These are phyloP conservation scores for Phoenicopterus ruber DNA, from an alignment of 2,113 vertebrate species.

Conservation along the genomic window DNA sequence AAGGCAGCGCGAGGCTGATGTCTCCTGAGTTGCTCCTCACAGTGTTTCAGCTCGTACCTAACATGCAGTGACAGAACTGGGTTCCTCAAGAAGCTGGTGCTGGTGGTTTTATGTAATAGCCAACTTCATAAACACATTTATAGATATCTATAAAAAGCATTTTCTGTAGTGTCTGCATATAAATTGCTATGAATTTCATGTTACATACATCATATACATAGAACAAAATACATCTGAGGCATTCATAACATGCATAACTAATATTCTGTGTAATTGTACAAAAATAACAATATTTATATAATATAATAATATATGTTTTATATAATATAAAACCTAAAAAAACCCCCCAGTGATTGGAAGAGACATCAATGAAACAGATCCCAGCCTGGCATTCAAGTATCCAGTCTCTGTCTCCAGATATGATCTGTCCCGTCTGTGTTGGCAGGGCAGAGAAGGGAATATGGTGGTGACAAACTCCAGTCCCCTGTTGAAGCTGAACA, in stretches of 20 bases:
- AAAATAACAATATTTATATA: background rate
- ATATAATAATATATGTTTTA: background rate
- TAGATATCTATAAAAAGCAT: background rate
- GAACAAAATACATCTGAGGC: background rate
- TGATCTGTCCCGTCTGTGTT: background rate
- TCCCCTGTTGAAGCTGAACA: background rate
- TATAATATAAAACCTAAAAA: background rate
- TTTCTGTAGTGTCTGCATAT: background rate
- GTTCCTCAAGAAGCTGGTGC: conserved; percentile 40
- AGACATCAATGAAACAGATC: background rate
- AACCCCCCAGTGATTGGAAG: background rate
- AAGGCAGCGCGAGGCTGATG: background rate
- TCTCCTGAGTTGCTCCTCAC: background rate
- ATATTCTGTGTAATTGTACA: background rate
- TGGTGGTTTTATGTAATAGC: conserved; percentile 43
- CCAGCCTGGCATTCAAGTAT: background rate
- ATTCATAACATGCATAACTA: background rate
- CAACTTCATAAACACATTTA: conserved; percentile 12
- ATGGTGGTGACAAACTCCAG: background rate
- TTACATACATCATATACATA: background rate
- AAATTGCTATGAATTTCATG: background rate
- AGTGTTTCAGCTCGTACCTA: conserved; percentile 20
- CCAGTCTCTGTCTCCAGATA: background rate
- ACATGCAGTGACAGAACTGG: conserved; percentile 52
- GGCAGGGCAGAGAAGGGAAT: background rate